Conservation (phyloP, 2,797 vertebrate genomes). For the Enteromius trimaculatus region DNA sequence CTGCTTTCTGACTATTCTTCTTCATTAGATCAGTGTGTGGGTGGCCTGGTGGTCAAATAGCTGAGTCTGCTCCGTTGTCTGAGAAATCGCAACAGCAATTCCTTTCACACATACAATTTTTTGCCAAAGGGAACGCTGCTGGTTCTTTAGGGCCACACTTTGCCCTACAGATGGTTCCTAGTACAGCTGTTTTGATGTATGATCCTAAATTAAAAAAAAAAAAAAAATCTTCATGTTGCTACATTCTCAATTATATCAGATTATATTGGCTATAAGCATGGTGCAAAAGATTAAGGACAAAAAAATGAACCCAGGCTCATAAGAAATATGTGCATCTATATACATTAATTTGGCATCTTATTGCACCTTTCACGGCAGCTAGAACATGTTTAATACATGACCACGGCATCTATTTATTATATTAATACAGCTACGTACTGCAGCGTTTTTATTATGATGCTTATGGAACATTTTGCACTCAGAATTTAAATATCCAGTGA, state of each 20-base stretch:
- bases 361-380: no score
- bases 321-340: no score
- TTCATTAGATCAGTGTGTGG: constrained; percentile 51
- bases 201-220: not conserved
- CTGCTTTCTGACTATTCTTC: constrained; percentile 28
- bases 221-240: not conserved
- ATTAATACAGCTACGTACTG: no score
- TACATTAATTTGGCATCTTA: no score
- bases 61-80: constrained; percentile 46
- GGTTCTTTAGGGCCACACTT: not conserved
- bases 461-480: no score
- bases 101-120: constrained; percentile 46
- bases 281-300: not conserved
- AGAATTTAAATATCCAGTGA: no score
- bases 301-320: not conserved
- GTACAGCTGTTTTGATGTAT: not conserved
- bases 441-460: no score
- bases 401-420: no score
- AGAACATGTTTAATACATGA: no score
- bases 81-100: constrained; percentile 33
- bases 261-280: not conserved
- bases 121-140: constrained; percentile 12
- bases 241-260: not conserved
- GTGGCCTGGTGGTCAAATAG: constrained; percentile 55
- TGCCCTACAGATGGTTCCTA: not conserved